Base-by-base conservation (phyloP, 2,888 invertebrate species). In the Caenorhabditis macrosperma region DNA sequence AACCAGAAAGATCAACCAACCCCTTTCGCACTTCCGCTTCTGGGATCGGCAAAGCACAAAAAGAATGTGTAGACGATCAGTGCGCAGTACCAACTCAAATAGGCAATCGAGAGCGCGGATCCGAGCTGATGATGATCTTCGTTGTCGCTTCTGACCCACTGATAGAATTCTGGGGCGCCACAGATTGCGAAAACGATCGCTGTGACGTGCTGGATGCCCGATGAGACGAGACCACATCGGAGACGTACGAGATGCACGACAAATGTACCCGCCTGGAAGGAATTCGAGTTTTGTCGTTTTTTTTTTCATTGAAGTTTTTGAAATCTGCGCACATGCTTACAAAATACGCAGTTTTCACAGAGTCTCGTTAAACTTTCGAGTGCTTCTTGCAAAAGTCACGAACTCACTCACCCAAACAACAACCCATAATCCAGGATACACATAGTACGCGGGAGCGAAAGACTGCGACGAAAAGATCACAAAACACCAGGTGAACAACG, bases 171-270 rank as follows among this genome's bases (percentile, higher is more conserved):
- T 0, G 89, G 88, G 12, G 94, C 92, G 1, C 95, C 95, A 59
- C 94, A 94, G 41, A 96, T 33, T 0, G 93, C 92, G 66, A 95
- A 91, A 0, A 96, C 89, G 28, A 96, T 92, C 95, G 97, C 97
- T 91, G 96, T 97, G 84, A 95, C 91, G 91, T 96, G 96, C 78
- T 96, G 92, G 68, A 95, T 93, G 1, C 97, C 97, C 5, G 97
- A 97, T 10, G 96, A 94, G 88, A 95, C 93, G 89, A 96, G 93
- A n/a, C 97, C 97, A 92, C 94, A 93, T 90, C 94, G 94, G 87
- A 94, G 94, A 91, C 96, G 95, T 90, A 94, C 94, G 87, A 94
- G 93, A 83, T 95, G 92, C 77, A 96, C 54, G 10, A 84, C 30
- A 9, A 84, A 69, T 12, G 85, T 79, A n/a, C 80, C 78, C 12